Percentiles rank a stretch among this genome's conserved stretches.
phyloP scores from a whole-genome alignment of 2,113 vertebrate genomes.

The Galeopterus variegatus region DNA sequence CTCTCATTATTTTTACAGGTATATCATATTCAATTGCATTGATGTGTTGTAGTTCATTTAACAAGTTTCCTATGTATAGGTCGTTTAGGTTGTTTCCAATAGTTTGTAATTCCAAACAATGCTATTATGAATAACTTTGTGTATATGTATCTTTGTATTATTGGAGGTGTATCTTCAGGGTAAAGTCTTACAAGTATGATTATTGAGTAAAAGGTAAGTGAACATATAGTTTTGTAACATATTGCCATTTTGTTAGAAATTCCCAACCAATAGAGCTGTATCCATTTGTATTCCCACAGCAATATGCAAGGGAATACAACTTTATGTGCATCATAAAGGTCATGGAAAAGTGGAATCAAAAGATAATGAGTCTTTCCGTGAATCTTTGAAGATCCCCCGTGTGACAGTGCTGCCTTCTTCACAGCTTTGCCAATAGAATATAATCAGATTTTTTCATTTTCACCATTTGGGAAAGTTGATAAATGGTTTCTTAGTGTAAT shows the following conservation, averaged over 20 bases:
- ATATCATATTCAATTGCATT: background rate
- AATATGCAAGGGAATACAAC: background rate
- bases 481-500: background rate
- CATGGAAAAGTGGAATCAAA: too few relatives aligned
- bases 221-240: background rate
- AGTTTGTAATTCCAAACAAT: background rate
- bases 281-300: background rate
- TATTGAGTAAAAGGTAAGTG: background rate
- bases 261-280: background rate
- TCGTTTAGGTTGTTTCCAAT: background rate
- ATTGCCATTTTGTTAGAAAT: background rate
- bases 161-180: background rate
- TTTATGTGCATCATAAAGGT: too few relatives aligned
- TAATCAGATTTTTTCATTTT: background rate
- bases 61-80: background rate
- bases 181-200: background rate
- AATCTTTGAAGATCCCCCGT: too few relatives aligned
- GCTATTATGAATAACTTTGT: background rate
- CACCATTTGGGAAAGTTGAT: background rate
- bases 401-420: background rate
- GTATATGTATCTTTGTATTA: background rate
- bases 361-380: too few relatives aligned
- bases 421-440: background rate
- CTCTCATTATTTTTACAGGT: background rate
- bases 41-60: background rate